Conservation (phyloP, 1,140 invertebrate genomes). For the Tetragnatha versicolor region DNA sequence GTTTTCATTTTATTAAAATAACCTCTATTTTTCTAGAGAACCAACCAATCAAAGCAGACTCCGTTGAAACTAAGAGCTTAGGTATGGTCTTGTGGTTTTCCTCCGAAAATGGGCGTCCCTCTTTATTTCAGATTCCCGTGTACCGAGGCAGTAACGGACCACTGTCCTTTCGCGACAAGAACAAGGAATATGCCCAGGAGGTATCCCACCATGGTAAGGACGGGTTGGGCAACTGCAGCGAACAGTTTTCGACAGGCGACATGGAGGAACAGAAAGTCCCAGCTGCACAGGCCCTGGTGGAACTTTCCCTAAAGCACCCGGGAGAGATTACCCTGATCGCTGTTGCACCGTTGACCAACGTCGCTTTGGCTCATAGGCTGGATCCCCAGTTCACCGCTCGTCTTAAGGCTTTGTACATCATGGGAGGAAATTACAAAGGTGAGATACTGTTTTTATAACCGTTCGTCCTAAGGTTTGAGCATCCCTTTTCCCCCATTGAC, state of each 20-base stretch:
- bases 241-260: constrained; percentile 13
- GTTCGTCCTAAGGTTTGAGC: no score
- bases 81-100: no score
- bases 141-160: constrained; percentile 10
- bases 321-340: constrained; percentile 70
- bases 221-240: background rate
- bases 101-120: no score
- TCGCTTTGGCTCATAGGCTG: constrained; percentile 66
- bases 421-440: constrained; percentile 62
- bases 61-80: no score
- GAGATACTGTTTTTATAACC: constrained; percentile 42
- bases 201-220: background rate
- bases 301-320: constrained; percentile 66
- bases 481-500: no score
- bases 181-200: background rate
- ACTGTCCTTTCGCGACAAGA: background rate
- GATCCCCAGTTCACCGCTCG: constrained; percentile 63
- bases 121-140: constrained; percentile 23
- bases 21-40: no score
- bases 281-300: constrained; percentile 66
- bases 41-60: no score
- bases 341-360: constrained; percentile 70
- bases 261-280: constrained; percentile 57
- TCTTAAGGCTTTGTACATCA: constrained; percentile 58
- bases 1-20: no score